Percentiles rank a stretch among this genome's conserved stretches.
Conservation (phyloP, 2,797 vertebrate species). For the Cyclopterus lumpus region DNA sequence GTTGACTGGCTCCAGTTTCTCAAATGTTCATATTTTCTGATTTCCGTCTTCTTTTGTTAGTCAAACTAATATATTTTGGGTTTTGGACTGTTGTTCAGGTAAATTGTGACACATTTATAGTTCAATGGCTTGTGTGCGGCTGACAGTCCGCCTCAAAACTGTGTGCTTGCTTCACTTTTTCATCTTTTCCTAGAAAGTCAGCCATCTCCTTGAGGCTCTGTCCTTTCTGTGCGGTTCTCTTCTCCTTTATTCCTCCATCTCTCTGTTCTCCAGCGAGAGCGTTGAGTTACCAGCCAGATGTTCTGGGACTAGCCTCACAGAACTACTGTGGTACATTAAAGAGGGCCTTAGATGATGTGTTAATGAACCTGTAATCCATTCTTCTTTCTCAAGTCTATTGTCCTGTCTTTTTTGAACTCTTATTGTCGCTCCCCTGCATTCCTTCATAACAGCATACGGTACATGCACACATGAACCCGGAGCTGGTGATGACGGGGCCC, state of each 20-base stretch:
- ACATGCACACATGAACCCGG: slow-evolving; percentile 7
- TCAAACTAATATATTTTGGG: background rate
- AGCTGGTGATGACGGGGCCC: slow-evolving; percentile 1
- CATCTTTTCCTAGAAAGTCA: slow-evolving; percentile 14
- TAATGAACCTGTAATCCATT: background rate
- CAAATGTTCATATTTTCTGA: background rate
- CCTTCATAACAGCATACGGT: background rate
- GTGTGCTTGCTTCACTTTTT: background rate
- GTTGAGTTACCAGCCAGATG: slow-evolving; percentile 24
- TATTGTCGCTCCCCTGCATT: background rate
- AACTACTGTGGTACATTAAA: background rate
- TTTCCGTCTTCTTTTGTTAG: background rate
- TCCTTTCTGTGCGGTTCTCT: background rate
- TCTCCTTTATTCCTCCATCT: slow-evolving; percentile 15
- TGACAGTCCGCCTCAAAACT: background rate
- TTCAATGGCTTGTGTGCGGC: background rate
- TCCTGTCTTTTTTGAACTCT: background rate
- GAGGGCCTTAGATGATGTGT: background rate
- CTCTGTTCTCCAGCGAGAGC: background rate
- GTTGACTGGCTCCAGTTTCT: background rate
- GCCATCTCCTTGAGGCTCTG: background rate
- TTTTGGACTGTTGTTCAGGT: too few species aligned
- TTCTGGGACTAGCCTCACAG: slow-evolving; percentile 20
- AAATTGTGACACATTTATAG: background rate
- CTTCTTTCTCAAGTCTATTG: background rate